Base-by-base conservation (phyloP, 2,888 invertebrate genomes). In the Auanema sp. region DNA sequence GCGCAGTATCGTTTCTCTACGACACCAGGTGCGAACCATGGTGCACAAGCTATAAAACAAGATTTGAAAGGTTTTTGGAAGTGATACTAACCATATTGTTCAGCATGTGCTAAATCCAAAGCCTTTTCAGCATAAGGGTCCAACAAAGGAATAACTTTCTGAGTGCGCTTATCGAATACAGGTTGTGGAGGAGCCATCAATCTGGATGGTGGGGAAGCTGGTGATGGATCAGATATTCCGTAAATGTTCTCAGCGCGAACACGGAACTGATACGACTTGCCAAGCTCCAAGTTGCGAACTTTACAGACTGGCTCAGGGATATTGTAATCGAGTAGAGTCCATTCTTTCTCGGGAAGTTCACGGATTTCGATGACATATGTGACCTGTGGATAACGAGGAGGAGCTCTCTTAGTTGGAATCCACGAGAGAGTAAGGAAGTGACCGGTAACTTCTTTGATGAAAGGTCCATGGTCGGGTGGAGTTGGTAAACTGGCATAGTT, bases 301-400 rank as follows among this genome's bases (percentile, higher is more conserved):
- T 93, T 93, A 85, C 92, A 93, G 42, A 90, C 90, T 84, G 92
- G 92, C 71, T 92, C 92, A 67, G 93, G 89, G 14, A 94, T 89
- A 2, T 83, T 83, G 74, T 82, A 83, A 64, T 83, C 83, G 50
- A 83, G 75, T 0, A 92, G 91, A 84, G 91, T 91, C 96, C 96
- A 97, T 78, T 94, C 92, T 41, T 92, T 92, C 79, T 91, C 90
- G 0, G 95, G 94, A 60, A 91, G 85, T 84, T 93, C 92, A 84
- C 92, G 90, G 90, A 93, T 92, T 87, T 98, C 97, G 74, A 94
- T 89, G 84, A 92, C 90, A 84, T 97, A 97, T 0, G 93, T 93
- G 62, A 95, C 92, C 0, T 94, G 94, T 79, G 91, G 89, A 64
- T 85, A 84, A 91, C 88, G 0, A 5, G 93, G 91, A 21, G 90